Evolutionary conservation across 2,888 invertebrate genomes (phyloP).

Genomic region (Sinotaia quadrata): DNA sequence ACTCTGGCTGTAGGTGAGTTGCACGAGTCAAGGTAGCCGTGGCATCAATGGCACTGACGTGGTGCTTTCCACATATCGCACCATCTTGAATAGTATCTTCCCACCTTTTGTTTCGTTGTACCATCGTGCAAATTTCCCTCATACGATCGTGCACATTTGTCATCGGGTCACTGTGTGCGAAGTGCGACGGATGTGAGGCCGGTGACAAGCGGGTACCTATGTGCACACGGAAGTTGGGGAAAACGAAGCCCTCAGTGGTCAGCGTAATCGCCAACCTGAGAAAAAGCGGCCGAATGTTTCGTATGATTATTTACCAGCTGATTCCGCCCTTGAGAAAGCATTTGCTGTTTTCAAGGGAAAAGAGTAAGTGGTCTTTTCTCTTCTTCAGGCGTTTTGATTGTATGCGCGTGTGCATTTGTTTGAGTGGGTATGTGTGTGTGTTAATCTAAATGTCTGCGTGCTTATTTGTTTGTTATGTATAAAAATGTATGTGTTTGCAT

Average conservation of each 20-base stretch:
- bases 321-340: conserved; percentile 64
- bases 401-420: not conserved
- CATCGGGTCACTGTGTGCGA: not conserved
- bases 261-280: conserved; percentile 35
- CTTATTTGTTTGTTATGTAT: not conserved
- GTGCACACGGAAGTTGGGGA: conserved; percentile 23
- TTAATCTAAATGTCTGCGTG: not conserved
- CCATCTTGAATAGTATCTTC: no score
- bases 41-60: no score
- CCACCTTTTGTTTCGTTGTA: no score
- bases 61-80: no score
- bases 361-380: conserved; percentile 49
- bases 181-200: not conserved
- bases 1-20: no score
- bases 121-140: not conserved
- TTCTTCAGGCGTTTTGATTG: not conserved
- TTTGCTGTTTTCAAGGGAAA: conserved; percentile 57
- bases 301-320: conserved; percentile 64
- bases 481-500: not conserved
- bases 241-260: conserved; percentile 1
- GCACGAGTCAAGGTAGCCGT: no score
- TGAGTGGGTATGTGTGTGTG: conserved; percentile 5
- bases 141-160: not conserved
- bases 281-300: conserved; percentile 61
- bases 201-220: conserved; percentile 9